Evolutionary conservation across 2,888 invertebrate species (phyloP), one percentile per base, ranked within the genome.

Genomic region (Standfussiana lucernea): DNA sequence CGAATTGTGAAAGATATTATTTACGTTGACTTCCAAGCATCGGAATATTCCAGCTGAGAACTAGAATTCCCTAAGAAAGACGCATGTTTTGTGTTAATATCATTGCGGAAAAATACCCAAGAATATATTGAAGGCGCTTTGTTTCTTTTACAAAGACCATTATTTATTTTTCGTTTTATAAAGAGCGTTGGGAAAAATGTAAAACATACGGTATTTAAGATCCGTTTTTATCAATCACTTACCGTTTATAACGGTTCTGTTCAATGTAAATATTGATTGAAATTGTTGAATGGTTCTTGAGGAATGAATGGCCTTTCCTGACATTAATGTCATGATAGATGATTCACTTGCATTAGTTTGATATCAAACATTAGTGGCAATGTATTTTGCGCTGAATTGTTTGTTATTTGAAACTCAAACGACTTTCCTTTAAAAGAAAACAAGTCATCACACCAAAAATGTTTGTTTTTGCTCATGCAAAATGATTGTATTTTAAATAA

Each of bases 351-450:
- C 69, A 62, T 62, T 82, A 82, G 50, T 77, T 77, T 77, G 28
- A 35, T 35, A 40, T 28, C 15, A 80, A 77, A 67, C 66, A 82
- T 64, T 68, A 62, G 74, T 64, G 83, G 4, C 62, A 83, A 75
- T 79, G 82, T 59, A 75, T 84, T 75, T 68, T 79, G 56, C 42
- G 0, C 13, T 59, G 13, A 5, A 21, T 56, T 82, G 59, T 78
- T 66, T 83, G 67, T 75, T 73, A 21, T 13, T 56, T 37, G 37
- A 64, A 82, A 77, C 59, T 59, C 50, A 64, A 61, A 83, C 18
- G 62, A 64, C 67, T 79, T 79, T 83, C 66, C 35, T 50, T 24
- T 59, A 8, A 70, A 28, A 45, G 28, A 69, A 59, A 80, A 53
- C 53, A 62, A 40, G 15, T 11, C 11, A 64, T 79, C 40, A 40